A percentile compares a stretch with the other conserved stretches of the same genome.
Evolutionary conservation across 1,140 invertebrate species (phyloP).

Genomic region (Palaemon carinicauda): DNA sequence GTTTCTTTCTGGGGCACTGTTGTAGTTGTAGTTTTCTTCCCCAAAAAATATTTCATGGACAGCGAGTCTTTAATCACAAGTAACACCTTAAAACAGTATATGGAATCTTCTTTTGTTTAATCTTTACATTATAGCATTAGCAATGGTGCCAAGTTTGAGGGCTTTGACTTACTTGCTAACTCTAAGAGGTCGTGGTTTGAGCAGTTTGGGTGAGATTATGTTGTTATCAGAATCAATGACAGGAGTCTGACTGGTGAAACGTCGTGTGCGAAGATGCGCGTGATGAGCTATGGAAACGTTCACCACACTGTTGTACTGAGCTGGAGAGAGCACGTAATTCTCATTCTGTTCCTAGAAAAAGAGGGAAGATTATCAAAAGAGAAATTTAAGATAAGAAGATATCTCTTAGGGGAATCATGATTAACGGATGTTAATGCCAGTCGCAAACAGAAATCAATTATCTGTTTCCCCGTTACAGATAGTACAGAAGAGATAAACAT

Average conservation of each 20-base stretch:
- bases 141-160: neutral
- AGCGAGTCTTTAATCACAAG: too few relatives aligned
- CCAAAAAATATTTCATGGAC: too few relatives aligned
- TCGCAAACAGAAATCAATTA: too few relatives aligned
- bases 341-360: conserved; percentile 53
- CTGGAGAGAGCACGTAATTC: conserved; percentile 44
- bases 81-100: neutral
- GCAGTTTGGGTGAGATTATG: conserved; percentile 31
- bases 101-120: neutral
- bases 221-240: conserved; percentile 50
- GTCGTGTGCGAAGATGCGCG: conserved; percentile 22
- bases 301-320: conserved; percentile 55
- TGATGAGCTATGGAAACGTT: conserved; percentile 20
- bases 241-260: conserved; percentile 26
- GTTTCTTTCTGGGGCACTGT: too few relatives aligned
- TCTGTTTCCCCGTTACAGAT: too few relatives aligned
- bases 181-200: conserved; percentile 45
- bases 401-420: too few relatives aligned
- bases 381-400: neutral
- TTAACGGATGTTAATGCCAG: too few relatives aligned
- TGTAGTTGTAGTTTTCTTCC: neutral
- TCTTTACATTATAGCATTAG: neutral
- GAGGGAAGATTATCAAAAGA: neutral
- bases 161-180: conserved; percentile 37
- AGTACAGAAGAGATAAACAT: too few relatives aligned